These are phyloP conservation scores for Embiotoca jacksoni DNA, from an alignment of 2,113 vertebrate genomes.

Conservation along the genomic window DNA sequence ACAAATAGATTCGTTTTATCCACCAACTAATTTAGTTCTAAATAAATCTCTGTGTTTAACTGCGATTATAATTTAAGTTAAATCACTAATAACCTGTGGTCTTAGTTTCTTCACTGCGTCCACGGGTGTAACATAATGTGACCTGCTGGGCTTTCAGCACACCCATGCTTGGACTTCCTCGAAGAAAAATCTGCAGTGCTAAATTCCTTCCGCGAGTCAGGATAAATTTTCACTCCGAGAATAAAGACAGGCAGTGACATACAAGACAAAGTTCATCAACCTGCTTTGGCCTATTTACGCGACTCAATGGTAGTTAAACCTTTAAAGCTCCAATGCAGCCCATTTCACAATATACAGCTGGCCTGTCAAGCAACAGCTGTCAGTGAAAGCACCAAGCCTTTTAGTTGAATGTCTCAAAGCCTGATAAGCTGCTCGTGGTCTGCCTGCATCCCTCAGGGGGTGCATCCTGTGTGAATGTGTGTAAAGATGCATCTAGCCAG, in stretches of 20 bases:
- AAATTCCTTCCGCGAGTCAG: slow-evolving; percentile 6
- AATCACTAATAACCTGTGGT: background rate
- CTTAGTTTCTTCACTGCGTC: background rate
- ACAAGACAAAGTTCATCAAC: slow-evolving; percentile 31
- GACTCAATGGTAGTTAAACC: slow-evolving; percentile 25
- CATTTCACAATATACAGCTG: slow-evolving; percentile 23
- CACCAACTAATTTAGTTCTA: background rate
- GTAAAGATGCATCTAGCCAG: slow-evolving; percentile 48
- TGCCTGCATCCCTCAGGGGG: slow-evolving; percentile 52
- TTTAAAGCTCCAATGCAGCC: background rate
- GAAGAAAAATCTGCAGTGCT: slow-evolving; percentile 19
- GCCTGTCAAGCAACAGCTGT: slow-evolving; percentile 50
- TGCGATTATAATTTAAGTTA: background rate
- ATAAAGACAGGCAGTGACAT: slow-evolving; percentile 6
- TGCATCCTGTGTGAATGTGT: slow-evolving; percentile 38
- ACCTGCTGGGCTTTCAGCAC: slow-evolving; percentile 3
- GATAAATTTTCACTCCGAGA: background rate
- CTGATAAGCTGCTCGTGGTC: slow-evolving; percentile 52
- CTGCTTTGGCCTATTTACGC: slow-evolving; percentile 14
- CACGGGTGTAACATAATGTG: background rate
- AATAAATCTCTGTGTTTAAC: background rate
- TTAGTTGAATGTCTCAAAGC: slow-evolving; percentile 54
- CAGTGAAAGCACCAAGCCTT: slow-evolving; percentile 49
- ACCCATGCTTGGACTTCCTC: background rate
- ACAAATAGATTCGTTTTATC: background rate